phyloP scores from a whole-genome alignment of 2,113 vertebrate species.

The Thomomys bottae region DNA sequence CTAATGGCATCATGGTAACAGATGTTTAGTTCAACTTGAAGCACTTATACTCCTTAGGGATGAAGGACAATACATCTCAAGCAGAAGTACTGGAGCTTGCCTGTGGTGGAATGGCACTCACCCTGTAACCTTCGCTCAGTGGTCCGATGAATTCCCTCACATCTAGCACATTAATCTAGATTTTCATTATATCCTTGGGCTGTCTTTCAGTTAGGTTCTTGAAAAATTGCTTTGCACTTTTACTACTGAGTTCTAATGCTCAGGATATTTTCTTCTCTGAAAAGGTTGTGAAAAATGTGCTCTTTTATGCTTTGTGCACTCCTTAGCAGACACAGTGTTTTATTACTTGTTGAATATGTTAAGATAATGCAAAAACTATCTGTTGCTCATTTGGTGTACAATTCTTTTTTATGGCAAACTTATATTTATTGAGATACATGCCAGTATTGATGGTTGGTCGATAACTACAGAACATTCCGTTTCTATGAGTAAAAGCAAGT shows the following conservation, averaged over 20 bases:
- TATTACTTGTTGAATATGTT: not conserved
- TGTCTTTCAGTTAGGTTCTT: not conserved
- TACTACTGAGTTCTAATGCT: too few relatives aligned
- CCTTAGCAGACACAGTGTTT: not conserved
- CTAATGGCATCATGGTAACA: accelerated
- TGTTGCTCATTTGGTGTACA: too few relatives aligned
- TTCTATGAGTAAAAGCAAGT: too few relatives aligned
- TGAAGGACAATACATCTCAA: not conserved
- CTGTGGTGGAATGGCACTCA: not conserved
- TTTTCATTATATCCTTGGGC: not conserved
- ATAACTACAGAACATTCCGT: too few relatives aligned
- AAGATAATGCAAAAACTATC: conserved; percentile 17
- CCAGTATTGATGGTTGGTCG: too few relatives aligned
- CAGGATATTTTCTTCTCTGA: not conserved
- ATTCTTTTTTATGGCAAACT: too few relatives aligned
- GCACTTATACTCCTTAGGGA: not conserved
- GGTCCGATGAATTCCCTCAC: not conserved
- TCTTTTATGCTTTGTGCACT: not conserved
- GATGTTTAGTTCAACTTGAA: not conserved
- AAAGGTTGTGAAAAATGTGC: not conserved
- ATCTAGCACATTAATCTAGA: not conserved
- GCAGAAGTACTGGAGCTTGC: not conserved
- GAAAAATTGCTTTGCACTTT: too few relatives aligned
- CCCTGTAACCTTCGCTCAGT: accelerated
- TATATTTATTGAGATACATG: too few relatives aligned